These are phyloP conservation scores for Hemithea aestivaria DNA, from an alignment of 2,888 invertebrate species.

Conservation along the genomic window DNA sequence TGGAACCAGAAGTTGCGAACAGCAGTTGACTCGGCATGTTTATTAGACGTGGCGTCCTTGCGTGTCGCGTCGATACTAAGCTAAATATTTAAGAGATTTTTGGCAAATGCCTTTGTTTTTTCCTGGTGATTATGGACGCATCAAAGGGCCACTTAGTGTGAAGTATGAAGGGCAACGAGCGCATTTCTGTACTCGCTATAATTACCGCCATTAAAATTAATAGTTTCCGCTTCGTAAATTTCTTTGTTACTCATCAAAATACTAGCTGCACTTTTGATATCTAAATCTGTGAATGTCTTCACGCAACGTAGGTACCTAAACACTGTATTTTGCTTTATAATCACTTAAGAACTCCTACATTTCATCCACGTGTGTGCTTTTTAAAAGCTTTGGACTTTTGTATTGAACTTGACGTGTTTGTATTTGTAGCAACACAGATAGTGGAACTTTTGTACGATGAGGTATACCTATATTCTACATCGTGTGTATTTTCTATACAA, in stretches of 20 bases:
- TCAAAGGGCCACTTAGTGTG: constrained; percentile 37
- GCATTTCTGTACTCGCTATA: constrained; percentile 8
- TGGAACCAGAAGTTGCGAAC: constrained; percentile 23
- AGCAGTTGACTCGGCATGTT: constrained; percentile 30
- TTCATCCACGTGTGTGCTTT: too few species aligned
- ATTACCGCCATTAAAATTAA: constrained; percentile 12
- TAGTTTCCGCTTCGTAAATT: constrained; percentile 10
- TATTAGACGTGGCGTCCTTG: constrained; percentile 41
- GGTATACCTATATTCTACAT: too few species aligned
- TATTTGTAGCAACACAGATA: too few species aligned
- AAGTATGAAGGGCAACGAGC: constrained; percentile 17
- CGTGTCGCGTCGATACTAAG: constrained; percentile 35
- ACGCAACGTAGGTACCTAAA: too few species aligned
- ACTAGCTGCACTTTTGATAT: not conserved
- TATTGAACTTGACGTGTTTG: too few species aligned
- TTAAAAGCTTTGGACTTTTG: too few species aligned
- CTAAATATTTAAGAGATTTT: constrained; percentile 41
- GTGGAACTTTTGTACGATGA: too few species aligned
- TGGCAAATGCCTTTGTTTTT: constrained; percentile 47
- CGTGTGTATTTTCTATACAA: too few species aligned
- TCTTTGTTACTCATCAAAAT: constrained; percentile 6
- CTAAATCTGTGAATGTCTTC: too few species aligned
- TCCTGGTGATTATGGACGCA: constrained; percentile 33
- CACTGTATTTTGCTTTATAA: too few species aligned
- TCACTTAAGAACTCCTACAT: too few species aligned